A percentile compares a stretch with the other conserved stretches of the same genome.
These are phyloP conservation scores for Megalops cyprinoides DNA, from an alignment of 2,797 vertebrate species.

Conservation along the genomic window DNA sequence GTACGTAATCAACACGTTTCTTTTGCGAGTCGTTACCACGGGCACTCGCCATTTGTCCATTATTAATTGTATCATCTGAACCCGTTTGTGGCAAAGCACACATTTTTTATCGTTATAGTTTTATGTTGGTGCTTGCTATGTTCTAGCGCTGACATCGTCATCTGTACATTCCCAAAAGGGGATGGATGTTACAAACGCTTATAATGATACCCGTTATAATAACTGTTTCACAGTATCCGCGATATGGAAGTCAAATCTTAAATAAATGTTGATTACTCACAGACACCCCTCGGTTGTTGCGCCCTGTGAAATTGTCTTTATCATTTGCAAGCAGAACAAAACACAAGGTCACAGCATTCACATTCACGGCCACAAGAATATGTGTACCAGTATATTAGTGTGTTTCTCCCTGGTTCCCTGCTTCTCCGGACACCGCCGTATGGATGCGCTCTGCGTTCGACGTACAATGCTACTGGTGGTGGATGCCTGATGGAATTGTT, in stretches of 20 bases:
- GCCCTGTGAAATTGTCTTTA: conserved; percentile 25
- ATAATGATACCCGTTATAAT: neutral
- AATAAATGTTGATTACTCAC: neutral
- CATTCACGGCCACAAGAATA: conserved; percentile 43
- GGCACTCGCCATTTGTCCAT: neutral
- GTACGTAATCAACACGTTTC: conserved; percentile 5
- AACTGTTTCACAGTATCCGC: neutral
- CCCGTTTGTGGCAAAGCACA: neutral
- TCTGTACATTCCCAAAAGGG: neutral
- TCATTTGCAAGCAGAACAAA: conserved; percentile 59
- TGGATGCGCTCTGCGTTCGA: neutral
- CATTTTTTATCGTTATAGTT: neutral
- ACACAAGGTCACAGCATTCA: conserved; percentile 75
- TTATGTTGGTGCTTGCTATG: neutral
- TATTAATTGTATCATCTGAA: neutral
- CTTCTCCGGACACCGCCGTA: conserved; percentile 34
- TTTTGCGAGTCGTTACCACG: neutral
- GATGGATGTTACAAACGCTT: neutral
- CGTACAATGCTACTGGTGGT: neutral
- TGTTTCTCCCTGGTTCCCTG: conserved; percentile 27
- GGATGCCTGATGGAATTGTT: conserved; percentile 11
- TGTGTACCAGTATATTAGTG: conserved; percentile 44
- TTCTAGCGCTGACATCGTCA: neutral
- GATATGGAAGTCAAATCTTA: neutral
- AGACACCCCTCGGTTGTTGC: neutral